These are phyloP conservation scores for Phenacoccus solenopsis DNA, from an alignment of 1,140 invertebrate species.

Conservation along the genomic window DNA sequence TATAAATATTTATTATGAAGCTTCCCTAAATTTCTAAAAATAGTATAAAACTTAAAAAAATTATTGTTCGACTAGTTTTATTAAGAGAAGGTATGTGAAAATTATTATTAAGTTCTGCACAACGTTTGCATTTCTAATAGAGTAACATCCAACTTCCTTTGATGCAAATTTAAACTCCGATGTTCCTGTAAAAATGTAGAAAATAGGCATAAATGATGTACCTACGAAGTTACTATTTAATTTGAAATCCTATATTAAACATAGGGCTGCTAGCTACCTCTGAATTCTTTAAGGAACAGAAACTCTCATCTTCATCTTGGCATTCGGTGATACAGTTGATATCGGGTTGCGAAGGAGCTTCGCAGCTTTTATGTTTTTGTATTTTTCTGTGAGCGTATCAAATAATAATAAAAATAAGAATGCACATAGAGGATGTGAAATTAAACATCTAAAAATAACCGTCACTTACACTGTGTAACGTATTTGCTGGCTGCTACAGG, in stretches of 20 bases:
- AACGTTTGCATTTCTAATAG: neutral
- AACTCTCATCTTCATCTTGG: conserved; percentile 14
- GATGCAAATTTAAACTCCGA: conserved; percentile 21
- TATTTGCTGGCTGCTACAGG: neutral
- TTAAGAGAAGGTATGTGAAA: neutral
- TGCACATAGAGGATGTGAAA: neutral
- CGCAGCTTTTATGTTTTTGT: conserved; percentile 15
- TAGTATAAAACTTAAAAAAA: neutral
- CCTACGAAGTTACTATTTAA: too few species aligned
- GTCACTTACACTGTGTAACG: neutral
- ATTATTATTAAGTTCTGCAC: neutral
- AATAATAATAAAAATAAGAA: conserved; percentile 5
- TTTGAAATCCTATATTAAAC: too few species aligned
- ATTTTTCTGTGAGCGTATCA: neutral
- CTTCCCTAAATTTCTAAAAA: neutral
- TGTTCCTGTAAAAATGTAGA: conserved; percentile 20
- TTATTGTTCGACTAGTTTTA: neutral
- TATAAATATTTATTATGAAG: too few species aligned
- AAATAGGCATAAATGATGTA: neutral
- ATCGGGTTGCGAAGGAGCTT: conserved; percentile 19
- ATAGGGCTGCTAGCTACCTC: neutral
- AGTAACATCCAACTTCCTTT: conserved; percentile 1
- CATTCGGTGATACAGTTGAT: conserved; percentile 23
- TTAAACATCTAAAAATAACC: neutral
- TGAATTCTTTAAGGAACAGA: neutral